Evolutionary conservation across 2,797 vertebrate genomes (phyloP).

Genomic region (Stomatorhinus walkeri): DNA sequence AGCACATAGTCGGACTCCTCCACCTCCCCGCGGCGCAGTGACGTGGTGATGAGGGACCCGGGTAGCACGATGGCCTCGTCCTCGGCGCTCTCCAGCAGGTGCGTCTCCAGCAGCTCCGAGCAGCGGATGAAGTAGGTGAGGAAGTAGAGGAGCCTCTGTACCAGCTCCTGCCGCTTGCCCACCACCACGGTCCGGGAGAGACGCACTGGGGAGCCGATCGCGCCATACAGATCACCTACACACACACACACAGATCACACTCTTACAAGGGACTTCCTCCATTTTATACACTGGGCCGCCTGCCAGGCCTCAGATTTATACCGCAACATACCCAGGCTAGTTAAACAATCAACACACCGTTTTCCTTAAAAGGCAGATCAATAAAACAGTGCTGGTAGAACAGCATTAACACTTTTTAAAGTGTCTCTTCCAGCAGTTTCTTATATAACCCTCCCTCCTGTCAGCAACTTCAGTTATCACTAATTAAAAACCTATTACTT

Average conservation of each 20-base stretch:
- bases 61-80: slow-evolving; percentile 94
- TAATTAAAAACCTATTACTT: background rate
- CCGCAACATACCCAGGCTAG: background rate
- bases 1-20: slow-evolving; percentile 96
- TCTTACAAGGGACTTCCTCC: background rate
- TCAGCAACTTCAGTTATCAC: background rate
- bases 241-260: slow-evolving; percentile 1
- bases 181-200: slow-evolving; percentile 84
- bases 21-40: slow-evolving; percentile 88
- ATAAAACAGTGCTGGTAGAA: background rate
- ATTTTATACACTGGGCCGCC: background rate
- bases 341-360: background rate
- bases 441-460: background rate
- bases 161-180: slow-evolving; percentile 86
- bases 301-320: background rate
- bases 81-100: slow-evolving; percentile 84
- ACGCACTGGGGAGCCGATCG: slow-evolving; percentile 91
- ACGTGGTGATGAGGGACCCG: slow-evolving; percentile 94
- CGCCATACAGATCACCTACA: slow-evolving; percentile 89
- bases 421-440: background rate
- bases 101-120: slow-evolving; percentile 91
- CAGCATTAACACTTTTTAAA: background rate
- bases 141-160: slow-evolving; percentile 90
- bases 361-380: background rate
- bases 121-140: slow-evolving; percentile 98